Conservation (phyloP, 1,140 invertebrate genomes). For the Magallana angulata region DNA sequence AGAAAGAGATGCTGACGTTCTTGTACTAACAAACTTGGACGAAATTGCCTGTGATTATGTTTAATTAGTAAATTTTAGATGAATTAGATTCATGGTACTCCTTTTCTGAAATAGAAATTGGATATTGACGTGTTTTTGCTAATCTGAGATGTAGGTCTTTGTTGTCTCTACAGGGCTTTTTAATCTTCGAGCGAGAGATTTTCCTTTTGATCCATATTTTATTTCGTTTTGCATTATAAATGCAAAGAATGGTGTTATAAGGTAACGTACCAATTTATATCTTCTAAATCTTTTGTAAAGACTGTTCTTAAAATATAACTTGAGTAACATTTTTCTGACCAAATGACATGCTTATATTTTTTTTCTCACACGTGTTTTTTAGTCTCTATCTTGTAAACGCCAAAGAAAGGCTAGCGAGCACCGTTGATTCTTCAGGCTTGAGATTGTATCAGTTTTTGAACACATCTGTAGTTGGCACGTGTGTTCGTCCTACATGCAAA, state of each 20-base stretch:
- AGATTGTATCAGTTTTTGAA: not conserved
- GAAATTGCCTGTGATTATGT: not conserved
- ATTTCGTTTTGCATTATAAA: conserved; percentile 6
- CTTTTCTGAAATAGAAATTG: no score
- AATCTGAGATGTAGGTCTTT: no score
- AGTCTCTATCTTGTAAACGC: not conserved
- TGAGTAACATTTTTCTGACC: no score
- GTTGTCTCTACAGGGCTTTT: not conserved
- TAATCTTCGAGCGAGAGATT: conserved; percentile 7
- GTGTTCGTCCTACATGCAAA: not conserved
- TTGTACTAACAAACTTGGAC: not conserved
- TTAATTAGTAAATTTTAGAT: no score
- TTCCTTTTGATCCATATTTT: conserved; percentile 8
- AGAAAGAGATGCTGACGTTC: not conserved
- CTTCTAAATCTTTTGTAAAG: no score
- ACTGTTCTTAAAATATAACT: no score
- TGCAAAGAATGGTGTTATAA: not conserved
- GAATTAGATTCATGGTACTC: no score
- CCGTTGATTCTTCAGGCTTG: not conserved
- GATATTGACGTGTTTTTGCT: no score
- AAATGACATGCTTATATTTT: no score
- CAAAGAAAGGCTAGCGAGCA: not conserved
- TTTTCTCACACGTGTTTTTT: no score
- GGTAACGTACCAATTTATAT: not conserved
- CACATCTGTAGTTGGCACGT: not conserved